Evolutionary conservation across 2,797 vertebrate species (phyloP).

Genomic region (Gila robusta): DNA sequence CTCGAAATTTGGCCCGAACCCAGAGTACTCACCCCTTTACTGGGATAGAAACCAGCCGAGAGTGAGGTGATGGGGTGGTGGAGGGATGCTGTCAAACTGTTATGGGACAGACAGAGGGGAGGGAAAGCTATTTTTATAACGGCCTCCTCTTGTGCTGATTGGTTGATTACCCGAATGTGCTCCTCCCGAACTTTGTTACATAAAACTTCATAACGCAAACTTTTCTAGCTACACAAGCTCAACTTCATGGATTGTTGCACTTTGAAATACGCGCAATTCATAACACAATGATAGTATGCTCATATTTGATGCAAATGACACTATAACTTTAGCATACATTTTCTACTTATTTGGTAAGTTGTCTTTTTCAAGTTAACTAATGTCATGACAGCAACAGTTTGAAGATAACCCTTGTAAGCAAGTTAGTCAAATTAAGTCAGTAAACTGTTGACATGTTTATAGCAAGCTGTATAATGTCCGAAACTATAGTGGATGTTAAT

Average conservation of each 20-base stretch:
- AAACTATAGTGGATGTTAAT: neutral
- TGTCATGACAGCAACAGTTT: neutral
- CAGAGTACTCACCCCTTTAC: too few species aligned
- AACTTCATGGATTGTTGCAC: neutral
- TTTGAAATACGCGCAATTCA: neutral
- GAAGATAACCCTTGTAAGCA: neutral
- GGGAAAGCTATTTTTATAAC: too few species aligned
- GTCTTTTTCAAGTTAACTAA: neutral
- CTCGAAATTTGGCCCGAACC: too few species aligned
- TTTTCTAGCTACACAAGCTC: neutral
- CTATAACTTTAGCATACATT: neutral
- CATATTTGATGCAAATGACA: neutral
- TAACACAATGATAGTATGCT: neutral
- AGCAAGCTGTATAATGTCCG: neutral
- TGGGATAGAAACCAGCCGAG: too few species aligned
- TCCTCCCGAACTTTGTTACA: too few species aligned
- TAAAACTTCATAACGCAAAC: neutral
- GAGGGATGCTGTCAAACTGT: too few species aligned
- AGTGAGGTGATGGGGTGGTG: too few species aligned
- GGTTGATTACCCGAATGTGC: too few species aligned
- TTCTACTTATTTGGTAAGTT: neutral
- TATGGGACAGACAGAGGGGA: too few species aligned
- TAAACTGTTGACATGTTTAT: conserved; percentile 3
- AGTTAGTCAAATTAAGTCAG: neutral
- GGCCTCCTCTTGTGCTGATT: too few species aligned